Conservation (phyloP, 1,140 invertebrate species). For the Drosophila kurseongensis region DNA sequence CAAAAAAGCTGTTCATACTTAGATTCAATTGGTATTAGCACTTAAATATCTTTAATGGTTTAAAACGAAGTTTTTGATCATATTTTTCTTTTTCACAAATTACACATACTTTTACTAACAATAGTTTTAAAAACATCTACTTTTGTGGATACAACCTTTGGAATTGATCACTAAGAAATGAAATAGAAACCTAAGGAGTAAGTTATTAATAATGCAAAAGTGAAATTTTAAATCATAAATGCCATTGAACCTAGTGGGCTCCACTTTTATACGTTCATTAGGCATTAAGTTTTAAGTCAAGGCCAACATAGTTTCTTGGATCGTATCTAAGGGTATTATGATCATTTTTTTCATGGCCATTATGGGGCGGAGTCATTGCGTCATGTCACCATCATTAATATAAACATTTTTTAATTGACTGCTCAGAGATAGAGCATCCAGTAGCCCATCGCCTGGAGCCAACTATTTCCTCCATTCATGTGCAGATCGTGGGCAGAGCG, state of each 20-base stretch:
- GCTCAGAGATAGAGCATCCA: slow-evolving; percentile 8
- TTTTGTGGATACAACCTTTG: too few species aligned
- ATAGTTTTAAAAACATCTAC: too few species aligned
- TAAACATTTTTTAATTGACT: neutral
- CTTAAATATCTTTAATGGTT: too few species aligned
- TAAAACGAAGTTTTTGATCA: too few species aligned
- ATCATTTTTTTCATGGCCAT: neutral
- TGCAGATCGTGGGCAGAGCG: slow-evolving; percentile 61
- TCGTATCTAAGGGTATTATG: neutral
- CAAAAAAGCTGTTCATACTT: too few species aligned
- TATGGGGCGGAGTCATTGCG: neutral
- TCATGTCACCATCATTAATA: neutral
- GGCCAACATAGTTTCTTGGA: neutral
- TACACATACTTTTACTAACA: too few species aligned
- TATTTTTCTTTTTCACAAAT: too few species aligned
- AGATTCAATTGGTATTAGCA: too few species aligned
- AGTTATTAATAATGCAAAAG: too few species aligned
- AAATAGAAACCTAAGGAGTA: too few species aligned
- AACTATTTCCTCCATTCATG: slow-evolving; percentile 49
- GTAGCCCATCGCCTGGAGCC: neutral
- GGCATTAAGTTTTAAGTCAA: neutral
- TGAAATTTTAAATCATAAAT: neutral
- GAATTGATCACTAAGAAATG: too few species aligned
- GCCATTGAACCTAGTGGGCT: neutral
- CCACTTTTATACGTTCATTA: neutral